Evolutionary conservation across 1,140 invertebrate genomes (phyloP).

Genomic region (Euglossa dilemma): DNA sequence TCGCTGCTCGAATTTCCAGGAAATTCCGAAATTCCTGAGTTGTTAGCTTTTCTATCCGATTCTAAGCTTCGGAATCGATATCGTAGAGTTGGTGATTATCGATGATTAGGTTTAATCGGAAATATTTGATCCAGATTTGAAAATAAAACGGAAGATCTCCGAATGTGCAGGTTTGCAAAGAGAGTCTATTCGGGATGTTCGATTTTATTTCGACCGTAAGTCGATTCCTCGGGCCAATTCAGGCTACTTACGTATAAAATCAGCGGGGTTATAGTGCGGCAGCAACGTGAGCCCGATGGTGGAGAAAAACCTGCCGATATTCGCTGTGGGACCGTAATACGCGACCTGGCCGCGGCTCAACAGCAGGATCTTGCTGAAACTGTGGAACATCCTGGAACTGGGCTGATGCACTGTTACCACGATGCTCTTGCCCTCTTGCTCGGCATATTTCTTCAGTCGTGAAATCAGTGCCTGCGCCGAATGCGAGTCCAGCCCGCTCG

Average conservation of each 20-base stretch:
- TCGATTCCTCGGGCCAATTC: too few relatives aligned
- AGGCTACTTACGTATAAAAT: constrained; percentile 90
- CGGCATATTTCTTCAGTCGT: constrained; percentile 89
- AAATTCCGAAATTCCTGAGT: too few relatives aligned
- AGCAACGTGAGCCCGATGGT: constrained; percentile 88
- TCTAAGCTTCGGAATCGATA: too few relatives aligned
- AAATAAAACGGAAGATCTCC: too few relatives aligned
- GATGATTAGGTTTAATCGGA: too few relatives aligned
- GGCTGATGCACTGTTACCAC: constrained; percentile 94
- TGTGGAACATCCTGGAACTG: constrained; percentile 94
- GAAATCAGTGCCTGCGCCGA: constrained; percentile 90
- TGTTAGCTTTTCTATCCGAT: too few relatives aligned
- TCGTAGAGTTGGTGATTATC: too few relatives aligned
- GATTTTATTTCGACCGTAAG: too few relatives aligned
- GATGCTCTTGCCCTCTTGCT: constrained; percentile 90
- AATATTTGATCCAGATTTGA: too few relatives aligned
- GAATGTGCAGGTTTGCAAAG: too few relatives aligned
- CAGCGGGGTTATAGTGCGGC: constrained; percentile 93
- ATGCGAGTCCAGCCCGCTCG: constrained; percentile 92
- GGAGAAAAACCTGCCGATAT: constrained; percentile 90
- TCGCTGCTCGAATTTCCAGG: too few relatives aligned
- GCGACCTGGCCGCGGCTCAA: constrained; percentile 90
- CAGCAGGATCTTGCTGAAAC: constrained; percentile 92
- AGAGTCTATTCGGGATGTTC: too few relatives aligned
- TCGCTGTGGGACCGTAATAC: constrained; percentile 90